Percentiles rank a stretch among this genome's conserved stretches.
Conservation (phyloP, 2,888 invertebrate species). For the Folsomia candida region DNA sequence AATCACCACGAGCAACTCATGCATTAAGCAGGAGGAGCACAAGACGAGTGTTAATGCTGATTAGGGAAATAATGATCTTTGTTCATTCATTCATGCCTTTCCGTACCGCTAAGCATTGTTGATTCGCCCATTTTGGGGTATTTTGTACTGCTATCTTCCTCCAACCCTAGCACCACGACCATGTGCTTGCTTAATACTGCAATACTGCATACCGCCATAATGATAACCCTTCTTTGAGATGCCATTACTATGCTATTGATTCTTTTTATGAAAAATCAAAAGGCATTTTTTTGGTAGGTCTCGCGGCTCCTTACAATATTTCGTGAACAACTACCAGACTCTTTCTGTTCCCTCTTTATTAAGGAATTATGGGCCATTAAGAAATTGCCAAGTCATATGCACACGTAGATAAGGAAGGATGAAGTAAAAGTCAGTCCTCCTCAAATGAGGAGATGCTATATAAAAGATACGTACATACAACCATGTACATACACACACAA, state of each 20-base stretch:
- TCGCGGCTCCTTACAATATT: neutral
- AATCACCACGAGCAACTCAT: neutral
- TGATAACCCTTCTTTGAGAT: neutral
- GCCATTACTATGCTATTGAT: neutral
- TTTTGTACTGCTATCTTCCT: too few relatives aligned
- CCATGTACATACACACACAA: neutral
- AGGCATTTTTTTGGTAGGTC: neutral
- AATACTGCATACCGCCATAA: too few relatives aligned
- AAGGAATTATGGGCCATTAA: neutral
- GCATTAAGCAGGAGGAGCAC: neutral
- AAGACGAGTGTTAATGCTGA: neutral
- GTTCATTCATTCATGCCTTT: neutral
- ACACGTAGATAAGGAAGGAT: neutral
- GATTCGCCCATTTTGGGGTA: too few relatives aligned
- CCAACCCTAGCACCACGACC: too few relatives aligned
- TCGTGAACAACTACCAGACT: neutral
- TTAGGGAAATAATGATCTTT: neutral
- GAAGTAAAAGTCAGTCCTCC: neutral
- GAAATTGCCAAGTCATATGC: neutral
- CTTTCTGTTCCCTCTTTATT: neutral
- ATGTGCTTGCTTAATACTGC: too few relatives aligned
- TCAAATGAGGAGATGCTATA: neutral
- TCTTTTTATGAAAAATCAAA: neutral
- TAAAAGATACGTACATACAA: neutral
- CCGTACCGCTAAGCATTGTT: neutral